Evolutionary conservation across 1,140 invertebrate species (phyloP).

Genomic region (Vollenhovia emeryi): DNA sequence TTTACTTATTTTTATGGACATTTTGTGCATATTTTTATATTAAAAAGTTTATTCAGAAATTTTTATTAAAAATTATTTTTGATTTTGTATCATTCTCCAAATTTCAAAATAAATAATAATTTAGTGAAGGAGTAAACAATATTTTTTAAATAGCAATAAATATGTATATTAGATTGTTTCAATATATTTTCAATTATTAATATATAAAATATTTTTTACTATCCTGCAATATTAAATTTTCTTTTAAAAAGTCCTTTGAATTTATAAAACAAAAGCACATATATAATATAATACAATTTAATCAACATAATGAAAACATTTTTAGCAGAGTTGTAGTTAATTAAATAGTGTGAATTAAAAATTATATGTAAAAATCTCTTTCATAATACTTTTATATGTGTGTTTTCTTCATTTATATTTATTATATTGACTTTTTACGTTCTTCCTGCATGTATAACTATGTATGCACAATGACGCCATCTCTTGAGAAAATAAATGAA

Average conservation of each 20-base stretch:
- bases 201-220: neutral
- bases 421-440: neutral
- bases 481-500: slow-evolving; percentile 25
- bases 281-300: neutral
- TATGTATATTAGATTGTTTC: neutral
- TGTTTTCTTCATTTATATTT: neutral
- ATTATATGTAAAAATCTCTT: neutral
- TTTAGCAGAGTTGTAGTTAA: neutral
- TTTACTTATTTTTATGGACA: neutral
- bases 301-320: neutral
- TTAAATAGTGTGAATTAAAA: neutral
- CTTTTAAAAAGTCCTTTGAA: neutral
- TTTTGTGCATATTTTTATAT: neutral
- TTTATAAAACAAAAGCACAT: neutral
- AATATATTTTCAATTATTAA: neutral
- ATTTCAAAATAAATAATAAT: neutral
- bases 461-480: slow-evolving; percentile 23
- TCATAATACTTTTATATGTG: neutral
- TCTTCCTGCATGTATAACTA: neutral
- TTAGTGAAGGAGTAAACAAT: neutral
- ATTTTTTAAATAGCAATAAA: neutral
- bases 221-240: neutral
- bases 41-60: neutral
- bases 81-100: neutral
- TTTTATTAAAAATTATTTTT: neutral